A percentile compares a stretch with the other conserved stretches of the same genome.
Conservation (phyloP, 1,140 invertebrate genomes). For the Drosophila pallidifrons region DNA sequence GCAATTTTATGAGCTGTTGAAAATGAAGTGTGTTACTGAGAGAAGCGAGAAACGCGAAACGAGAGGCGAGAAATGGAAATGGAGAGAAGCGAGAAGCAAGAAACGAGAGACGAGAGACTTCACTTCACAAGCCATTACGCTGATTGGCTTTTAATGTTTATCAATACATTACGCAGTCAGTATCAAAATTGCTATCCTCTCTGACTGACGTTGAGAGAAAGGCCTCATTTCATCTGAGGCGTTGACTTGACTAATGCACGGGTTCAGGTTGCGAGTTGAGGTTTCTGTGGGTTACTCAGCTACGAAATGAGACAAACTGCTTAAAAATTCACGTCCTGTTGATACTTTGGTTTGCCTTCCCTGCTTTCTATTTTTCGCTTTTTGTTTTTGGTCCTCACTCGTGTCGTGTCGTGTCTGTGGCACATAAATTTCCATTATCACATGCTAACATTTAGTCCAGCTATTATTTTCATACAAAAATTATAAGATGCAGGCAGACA, state of each 20-base stretch:
- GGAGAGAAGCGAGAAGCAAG: neutral
- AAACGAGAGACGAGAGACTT: slow-evolving; percentile 30
- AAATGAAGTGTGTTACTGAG: slow-evolving; percentile 67
- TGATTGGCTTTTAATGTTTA: slow-evolving; percentile 83
- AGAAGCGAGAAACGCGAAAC: slow-evolving; percentile 24
- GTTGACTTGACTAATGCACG: slow-evolving; percentile 20
- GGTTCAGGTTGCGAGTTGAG: slow-evolving; percentile 20
- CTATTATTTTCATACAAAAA: slow-evolving; percentile 77
- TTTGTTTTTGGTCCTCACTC: slow-evolving; percentile 1
- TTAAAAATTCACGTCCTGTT: slow-evolving; percentile 65
- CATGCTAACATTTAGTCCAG: slow-evolving; percentile 75
- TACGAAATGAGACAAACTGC: slow-evolving; percentile 38
- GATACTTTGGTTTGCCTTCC: slow-evolving; percentile 8
- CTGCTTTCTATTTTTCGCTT: neutral
- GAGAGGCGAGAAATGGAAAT: neutral
- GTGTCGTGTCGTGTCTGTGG: slow-evolving; percentile 54
- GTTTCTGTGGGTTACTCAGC: slow-evolving; percentile 23
- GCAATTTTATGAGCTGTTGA: slow-evolving; percentile 82
- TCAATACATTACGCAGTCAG: slow-evolving; percentile 73
- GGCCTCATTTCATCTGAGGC: slow-evolving; percentile 30
- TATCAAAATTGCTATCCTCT: slow-evolving; percentile 22
- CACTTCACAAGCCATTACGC: slow-evolving; percentile 79
- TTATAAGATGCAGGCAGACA: slow-evolving; percentile 69
- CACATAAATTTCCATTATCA: slow-evolving; percentile 80
- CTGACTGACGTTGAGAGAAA: slow-evolving; percentile 7